A percentile compares a stretch with the other conserved stretches of the same genome.
Conservation (phyloP, 2,797 vertebrate species). For the Tenualosa ilisha region DNA sequence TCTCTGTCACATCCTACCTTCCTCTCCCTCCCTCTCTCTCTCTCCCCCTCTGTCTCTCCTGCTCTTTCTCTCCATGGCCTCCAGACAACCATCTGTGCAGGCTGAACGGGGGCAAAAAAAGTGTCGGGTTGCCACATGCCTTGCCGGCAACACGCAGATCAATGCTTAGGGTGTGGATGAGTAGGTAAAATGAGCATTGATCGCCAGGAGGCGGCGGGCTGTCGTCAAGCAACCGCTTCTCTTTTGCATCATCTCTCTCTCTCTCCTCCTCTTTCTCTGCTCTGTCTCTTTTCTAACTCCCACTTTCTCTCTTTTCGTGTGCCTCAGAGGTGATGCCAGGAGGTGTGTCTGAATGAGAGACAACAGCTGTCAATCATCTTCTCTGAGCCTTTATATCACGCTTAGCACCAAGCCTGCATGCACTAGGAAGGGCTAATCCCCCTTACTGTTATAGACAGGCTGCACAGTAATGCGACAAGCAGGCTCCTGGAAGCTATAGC, state of each 20-base stretch:
- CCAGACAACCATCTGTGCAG: conserved; percentile 55
- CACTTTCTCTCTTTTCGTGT: neutral
- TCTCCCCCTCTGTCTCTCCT: neutral
- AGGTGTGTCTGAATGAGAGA: neutral
- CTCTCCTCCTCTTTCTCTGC: neutral
- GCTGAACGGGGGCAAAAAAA: conserved; percentile 42
- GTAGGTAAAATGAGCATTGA: conserved; percentile 69
- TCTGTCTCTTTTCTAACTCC: neutral
- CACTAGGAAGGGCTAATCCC: neutral
- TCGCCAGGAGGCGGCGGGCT: conserved; percentile 52
- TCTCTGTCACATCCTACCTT: neutral
- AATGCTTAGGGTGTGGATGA: conserved; percentile 64
- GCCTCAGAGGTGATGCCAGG: conserved; percentile 13
- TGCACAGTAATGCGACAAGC: neutral
- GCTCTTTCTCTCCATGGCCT: conserved; percentile 11
- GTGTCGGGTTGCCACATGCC: conserved; percentile 57
- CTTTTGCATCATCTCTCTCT: conserved; percentile 14
- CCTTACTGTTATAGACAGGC: neutral
- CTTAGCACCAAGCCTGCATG: neutral
- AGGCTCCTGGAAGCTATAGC: conserved; percentile 10
- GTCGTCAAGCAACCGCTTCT: neutral
- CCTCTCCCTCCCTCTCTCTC: neutral
- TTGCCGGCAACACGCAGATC: conserved; percentile 56
- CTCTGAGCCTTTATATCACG: neutral
- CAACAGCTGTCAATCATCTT: conserved; percentile 21